These are phyloP conservation scores for Cephalopachus bancanus DNA, from an alignment of 2,797 vertebrate genomes.

Conservation along the genomic window DNA sequence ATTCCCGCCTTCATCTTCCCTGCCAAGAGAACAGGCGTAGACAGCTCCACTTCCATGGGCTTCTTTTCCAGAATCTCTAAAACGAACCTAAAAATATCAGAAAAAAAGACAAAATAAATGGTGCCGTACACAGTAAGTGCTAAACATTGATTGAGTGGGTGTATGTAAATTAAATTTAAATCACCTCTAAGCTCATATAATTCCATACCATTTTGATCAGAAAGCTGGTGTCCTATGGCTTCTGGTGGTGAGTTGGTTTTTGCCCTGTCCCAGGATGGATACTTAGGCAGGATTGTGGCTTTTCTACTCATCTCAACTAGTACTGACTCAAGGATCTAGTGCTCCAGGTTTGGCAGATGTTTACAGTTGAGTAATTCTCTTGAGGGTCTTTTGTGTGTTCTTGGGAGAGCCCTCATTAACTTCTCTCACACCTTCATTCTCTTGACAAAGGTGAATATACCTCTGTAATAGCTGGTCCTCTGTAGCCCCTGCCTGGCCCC, in stretches of 20 bases:
- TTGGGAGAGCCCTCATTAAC: background rate
- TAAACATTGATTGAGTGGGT: background rate
- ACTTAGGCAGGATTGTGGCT: background rate
- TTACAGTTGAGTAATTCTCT: background rate
- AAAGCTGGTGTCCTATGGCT: background rate
- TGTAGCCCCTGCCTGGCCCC: background rate
- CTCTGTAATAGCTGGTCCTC: background rate
- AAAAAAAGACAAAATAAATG: background rate
- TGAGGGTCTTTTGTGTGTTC: background rate
- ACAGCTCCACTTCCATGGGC: background rate
- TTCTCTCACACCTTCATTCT: background rate
- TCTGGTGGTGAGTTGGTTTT: background rate
- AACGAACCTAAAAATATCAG: conserved; percentile 34
- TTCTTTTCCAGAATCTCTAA: conserved; percentile 53
- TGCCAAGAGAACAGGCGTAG: conserved; percentile 50
- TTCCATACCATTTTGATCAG: background rate
- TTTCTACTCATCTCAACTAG: background rate
- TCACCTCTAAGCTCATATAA: background rate
- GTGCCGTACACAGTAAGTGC: background rate
- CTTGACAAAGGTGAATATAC: background rate
- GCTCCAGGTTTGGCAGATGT: background rate
- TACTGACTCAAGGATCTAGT: background rate
- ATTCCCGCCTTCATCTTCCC: conserved; percentile 12
- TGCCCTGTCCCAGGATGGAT: background rate
- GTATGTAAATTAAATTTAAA: background rate